These are phyloP conservation scores for Tragelaphus buxtoni DNA, from an alignment of 2,113 vertebrate genomes.

Conservation along the genomic window DNA sequence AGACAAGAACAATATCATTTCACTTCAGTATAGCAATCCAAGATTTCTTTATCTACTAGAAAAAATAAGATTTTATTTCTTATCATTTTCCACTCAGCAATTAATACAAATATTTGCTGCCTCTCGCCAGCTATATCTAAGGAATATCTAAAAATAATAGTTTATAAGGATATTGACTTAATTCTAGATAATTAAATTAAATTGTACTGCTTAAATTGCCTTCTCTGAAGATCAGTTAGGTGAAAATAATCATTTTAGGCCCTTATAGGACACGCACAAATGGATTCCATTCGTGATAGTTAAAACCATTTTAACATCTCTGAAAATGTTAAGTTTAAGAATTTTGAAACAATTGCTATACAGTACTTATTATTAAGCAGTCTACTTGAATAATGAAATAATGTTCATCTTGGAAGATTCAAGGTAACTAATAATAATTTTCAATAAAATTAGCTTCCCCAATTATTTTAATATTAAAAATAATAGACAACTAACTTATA, in stretches of 20 bases:
- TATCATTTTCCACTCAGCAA: not conserved
- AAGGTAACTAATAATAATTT: conserved; percentile 13
- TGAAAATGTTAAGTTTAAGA: conserved; percentile 29
- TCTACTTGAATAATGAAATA: conserved; percentile 15
- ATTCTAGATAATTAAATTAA: conserved; percentile 10
- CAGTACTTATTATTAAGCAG: not conserved
- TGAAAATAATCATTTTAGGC: not conserved
- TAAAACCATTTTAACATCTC: conserved; percentile 21
- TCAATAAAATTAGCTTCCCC: not conserved
- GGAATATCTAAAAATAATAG: conserved; percentile 14
- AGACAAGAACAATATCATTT: not conserved
- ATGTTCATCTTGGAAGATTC: not conserved
- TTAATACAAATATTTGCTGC: conserved; percentile 18
- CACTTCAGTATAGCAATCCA: not conserved
- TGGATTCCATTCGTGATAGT: not conserved
- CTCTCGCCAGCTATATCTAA: not conserved
- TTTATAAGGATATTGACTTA: not conserved
- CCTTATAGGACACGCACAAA: not conserved
- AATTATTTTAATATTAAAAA: conserved; percentile 13
- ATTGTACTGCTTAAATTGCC: not conserved
- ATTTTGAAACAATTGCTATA: not conserved
- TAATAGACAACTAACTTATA: conserved; percentile 73
- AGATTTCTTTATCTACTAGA: not conserved
- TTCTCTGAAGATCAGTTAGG: not conserved
- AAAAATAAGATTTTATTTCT: conserved; percentile 15